phyloP scores from a whole-genome alignment of 2,113 vertebrate genomes.

The Marmota flaviventris region DNA sequence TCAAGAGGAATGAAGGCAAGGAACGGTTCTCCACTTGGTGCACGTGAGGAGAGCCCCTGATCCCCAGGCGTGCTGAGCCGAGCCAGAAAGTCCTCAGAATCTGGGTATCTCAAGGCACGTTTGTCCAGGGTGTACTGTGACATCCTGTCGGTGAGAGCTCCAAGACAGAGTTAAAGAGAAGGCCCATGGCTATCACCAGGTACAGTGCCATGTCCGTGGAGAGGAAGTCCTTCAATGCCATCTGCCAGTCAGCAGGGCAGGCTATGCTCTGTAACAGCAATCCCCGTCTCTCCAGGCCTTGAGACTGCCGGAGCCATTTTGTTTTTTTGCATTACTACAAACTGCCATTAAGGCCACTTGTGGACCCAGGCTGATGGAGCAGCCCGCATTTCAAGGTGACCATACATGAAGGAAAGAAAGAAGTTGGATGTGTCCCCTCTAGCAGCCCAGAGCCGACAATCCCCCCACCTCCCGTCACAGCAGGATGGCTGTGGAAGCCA shows the following conservation, averaged over 20 bases:
- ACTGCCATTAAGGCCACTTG: fast-evolving
- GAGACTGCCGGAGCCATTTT: fast-evolving
- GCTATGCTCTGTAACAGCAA: fast-evolving
- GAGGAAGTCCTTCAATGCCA: fast-evolving
- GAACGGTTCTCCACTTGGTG: fast-evolving
- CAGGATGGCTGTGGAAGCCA: too few relatives aligned
- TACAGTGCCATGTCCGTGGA: too few relatives aligned
- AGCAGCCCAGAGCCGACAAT: fast-evolving
- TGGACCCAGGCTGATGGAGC: too few relatives aligned
- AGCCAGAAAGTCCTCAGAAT: fast-evolving
- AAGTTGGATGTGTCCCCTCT: fast-evolving
- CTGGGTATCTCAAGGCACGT: not conserved
- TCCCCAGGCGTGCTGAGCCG: fast-evolving
- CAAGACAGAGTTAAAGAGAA: fast-evolving
- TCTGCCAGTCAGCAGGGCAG: fast-evolving
- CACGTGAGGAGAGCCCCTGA: not conserved
- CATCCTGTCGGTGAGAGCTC: too few relatives aligned
- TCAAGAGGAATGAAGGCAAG: not conserved
- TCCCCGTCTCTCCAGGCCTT: fast-evolving
- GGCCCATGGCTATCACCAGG: too few relatives aligned
- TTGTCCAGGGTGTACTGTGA: not conserved
- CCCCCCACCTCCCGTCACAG: not conserved
- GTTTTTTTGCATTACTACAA: not conserved
- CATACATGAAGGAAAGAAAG: fast-evolving
- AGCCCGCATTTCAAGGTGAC: too few relatives aligned